A percentile compares a stretch with the other conserved stretches of the same genome.
Evolutionary conservation across 2,797 vertebrate species (phyloP).

Genomic region (Myotis findleyi): DNA sequence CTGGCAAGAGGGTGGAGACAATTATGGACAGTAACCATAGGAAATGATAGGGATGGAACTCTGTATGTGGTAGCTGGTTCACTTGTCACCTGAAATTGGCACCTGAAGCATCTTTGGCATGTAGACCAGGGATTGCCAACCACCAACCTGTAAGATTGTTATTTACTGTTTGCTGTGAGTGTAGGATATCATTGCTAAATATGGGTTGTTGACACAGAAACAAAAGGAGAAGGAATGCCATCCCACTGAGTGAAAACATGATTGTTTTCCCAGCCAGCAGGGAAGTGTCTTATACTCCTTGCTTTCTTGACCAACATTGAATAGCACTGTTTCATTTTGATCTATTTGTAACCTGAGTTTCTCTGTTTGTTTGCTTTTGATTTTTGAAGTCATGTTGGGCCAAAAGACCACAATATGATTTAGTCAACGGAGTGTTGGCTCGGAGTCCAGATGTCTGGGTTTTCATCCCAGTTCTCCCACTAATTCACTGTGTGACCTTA

Average conservation of each 20-base stretch:
- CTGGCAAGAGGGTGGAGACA: background rate
- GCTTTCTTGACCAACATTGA: background rate
- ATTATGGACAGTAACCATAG: background rate
- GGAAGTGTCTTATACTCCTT: background rate
- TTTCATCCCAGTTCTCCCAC: fast-evolving
- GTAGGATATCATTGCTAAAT: background rate
- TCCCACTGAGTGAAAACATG: background rate
- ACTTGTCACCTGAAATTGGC: background rate
- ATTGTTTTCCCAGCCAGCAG: background rate
- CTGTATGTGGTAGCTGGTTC: background rate
- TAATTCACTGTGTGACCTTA: background rate
- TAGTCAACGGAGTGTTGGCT: background rate
- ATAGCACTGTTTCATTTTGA: background rate
- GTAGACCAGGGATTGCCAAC: background rate
- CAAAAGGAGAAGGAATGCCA: background rate
- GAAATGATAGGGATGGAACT: background rate
- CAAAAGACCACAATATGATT: background rate
- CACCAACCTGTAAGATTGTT: background rate
- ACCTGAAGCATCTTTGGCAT: background rate
- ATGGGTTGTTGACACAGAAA: background rate
- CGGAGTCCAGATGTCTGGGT: background rate
- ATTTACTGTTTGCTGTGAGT: background rate
- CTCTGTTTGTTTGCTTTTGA: conserved; percentile 1
- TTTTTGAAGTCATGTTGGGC: background rate
- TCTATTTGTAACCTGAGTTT: background rate